Percentiles rank a stretch among this genome's conserved stretches.
These are phyloP conservation scores for Pachycephala philippinensis DNA, from an alignment of 2,113 vertebrate species.

Conservation along the genomic window DNA sequence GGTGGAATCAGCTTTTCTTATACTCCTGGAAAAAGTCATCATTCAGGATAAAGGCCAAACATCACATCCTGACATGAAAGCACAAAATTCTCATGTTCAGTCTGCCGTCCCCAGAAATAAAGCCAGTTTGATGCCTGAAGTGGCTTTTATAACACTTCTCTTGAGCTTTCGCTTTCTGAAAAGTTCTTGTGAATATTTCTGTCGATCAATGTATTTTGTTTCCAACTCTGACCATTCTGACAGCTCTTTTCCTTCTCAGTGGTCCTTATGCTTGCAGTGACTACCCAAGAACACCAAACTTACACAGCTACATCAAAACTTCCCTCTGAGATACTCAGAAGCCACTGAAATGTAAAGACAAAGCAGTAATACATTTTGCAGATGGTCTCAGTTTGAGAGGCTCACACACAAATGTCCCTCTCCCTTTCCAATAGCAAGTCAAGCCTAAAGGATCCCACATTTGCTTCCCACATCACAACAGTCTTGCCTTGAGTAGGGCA, in stretches of 20 bases:
- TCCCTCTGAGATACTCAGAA: background rate
- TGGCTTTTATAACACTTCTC: background rate
- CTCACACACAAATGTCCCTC: fast-evolving
- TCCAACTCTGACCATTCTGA: background rate
- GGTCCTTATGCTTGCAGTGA: background rate
- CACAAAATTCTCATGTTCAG: background rate
- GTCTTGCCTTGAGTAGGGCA: background rate
- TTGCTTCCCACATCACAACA: background rate
- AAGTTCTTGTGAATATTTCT: background rate
- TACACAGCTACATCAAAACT: background rate
- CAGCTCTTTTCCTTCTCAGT: background rate
- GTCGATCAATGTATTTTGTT: fast-evolving
- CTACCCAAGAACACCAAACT: background rate
- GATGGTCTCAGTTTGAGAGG: background rate
- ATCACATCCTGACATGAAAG: background rate
- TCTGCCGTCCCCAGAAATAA: background rate
- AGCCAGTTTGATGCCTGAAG: background rate
- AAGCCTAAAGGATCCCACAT: background rate
- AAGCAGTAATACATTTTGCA: background rate
- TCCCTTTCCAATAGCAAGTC: background rate
- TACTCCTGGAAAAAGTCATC: background rate
- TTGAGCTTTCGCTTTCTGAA: background rate
- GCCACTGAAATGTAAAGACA: background rate
- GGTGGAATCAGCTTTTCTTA: background rate
- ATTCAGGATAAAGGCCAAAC: background rate